Conservation (phyloP, 2,113 vertebrate genomes). For the Opisthocomus hoazin region DNA sequence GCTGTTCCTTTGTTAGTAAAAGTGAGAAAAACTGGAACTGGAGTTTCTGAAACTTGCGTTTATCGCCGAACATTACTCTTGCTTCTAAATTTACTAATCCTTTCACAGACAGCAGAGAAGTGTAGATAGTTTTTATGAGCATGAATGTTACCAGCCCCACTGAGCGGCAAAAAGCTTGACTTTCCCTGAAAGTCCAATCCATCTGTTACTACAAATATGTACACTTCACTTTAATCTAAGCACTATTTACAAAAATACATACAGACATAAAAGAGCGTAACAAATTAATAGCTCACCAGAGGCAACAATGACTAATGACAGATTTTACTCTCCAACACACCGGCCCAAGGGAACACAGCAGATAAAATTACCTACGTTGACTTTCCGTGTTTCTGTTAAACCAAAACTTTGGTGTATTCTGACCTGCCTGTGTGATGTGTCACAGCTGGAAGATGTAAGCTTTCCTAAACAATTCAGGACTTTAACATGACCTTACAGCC, state of each 20-base stretch:
- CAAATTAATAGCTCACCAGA: constrained; percentile 34
- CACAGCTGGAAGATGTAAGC: constrained; percentile 63
- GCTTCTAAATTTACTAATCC: not conserved
- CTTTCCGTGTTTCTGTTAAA: constrained; percentile 39
- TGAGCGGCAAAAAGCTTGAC: not conserved
- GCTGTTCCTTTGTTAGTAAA: not conserved
- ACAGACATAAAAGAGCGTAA: constrained; percentile 35
- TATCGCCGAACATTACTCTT: not conserved
- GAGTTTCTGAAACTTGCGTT: not conserved
- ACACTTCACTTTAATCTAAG: constrained; percentile 51
- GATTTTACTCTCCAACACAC: not conserved
- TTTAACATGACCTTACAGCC: constrained; percentile 19
- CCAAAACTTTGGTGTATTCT: constrained; percentile 31
- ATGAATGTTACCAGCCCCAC: not conserved
- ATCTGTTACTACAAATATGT: constrained; percentile 32
- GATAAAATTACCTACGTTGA: constrained; percentile 47
- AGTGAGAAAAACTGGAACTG: not conserved
- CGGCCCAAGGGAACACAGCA: not conserved
- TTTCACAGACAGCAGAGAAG: not conserved
- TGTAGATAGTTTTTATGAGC: not conserved
- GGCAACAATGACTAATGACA: constrained; percentile 26
- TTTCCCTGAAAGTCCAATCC: not conserved
- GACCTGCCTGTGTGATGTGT: constrained; percentile 58
- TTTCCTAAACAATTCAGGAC: constrained; percentile 59
- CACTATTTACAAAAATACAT: constrained; percentile 36